These are phyloP conservation scores for Ethmia dodecea DNA, from an alignment of 2,888 invertebrate species.

Conservation along the genomic window DNA sequence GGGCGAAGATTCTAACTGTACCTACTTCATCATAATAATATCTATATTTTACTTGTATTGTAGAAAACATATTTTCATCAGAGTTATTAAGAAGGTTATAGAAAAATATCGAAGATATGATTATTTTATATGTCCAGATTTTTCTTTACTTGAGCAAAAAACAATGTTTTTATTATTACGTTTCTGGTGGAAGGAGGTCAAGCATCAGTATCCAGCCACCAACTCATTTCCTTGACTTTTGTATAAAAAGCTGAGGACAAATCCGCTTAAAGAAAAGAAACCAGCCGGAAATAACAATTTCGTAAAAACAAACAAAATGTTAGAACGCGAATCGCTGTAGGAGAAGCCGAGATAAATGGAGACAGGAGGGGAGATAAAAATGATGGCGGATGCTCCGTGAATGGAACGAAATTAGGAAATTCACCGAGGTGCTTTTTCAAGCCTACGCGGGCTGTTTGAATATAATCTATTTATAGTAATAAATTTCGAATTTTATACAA, in stretches of 20 bases:
- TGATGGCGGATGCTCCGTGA: slow-evolving; percentile 71
- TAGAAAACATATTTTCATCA: too few species aligned
- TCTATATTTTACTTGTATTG: too few species aligned
- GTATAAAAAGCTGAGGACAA: slow-evolving; percentile 49
- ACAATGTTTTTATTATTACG: slow-evolving; percentile 41
- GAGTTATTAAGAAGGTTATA: too few species aligned
- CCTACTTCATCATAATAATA: too few species aligned
- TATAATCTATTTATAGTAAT: slow-evolving; percentile 48
- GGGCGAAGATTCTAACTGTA: too few species aligned
- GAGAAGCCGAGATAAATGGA: slow-evolving; percentile 67
- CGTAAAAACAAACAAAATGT: slow-evolving; percentile 72
- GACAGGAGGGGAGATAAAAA: slow-evolving; percentile 73
- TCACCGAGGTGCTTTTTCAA: slow-evolving; percentile 59
- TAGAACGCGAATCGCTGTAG: slow-evolving; percentile 60
- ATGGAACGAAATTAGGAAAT: slow-evolving; percentile 71
- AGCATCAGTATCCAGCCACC: slow-evolving; percentile 49
- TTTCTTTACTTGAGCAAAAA: too few species aligned
- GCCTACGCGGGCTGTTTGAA: slow-evolving; percentile 47
- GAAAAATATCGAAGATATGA: too few species aligned
- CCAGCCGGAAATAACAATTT: slow-evolving; percentile 74
- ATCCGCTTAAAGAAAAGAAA: slow-evolving; percentile 69
- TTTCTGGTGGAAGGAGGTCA: slow-evolving; percentile 53
- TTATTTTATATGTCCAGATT: too few species aligned
- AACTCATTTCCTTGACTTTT: slow-evolving; percentile 68
- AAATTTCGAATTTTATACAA: too few species aligned